These are phyloP conservation scores for Ifrita kowaldi DNA, from an alignment of 2,113 vertebrate genomes.

Conservation along the genomic window DNA sequence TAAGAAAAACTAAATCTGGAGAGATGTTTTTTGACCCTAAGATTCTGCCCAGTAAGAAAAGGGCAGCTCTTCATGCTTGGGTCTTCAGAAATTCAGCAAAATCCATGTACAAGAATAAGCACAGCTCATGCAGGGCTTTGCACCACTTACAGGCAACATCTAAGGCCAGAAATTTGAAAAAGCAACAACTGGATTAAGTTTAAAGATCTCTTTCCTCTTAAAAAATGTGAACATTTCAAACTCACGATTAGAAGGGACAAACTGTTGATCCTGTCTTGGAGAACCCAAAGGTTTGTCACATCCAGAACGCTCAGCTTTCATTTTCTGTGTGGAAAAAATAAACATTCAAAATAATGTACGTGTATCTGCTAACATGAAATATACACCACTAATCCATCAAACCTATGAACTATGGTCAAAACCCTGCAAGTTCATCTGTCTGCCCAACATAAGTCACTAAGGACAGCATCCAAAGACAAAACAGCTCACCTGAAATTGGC, in stretches of 20 bases:
- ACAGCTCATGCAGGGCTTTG: background rate
- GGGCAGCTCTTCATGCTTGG: background rate
- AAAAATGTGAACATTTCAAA: background rate
- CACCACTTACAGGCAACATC: background rate
- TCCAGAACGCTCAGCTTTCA: background rate
- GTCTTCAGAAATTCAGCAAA: background rate
- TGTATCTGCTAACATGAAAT: background rate
- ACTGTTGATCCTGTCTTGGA: slow-evolving; percentile 5
- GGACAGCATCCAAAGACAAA: background rate
- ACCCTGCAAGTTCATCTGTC: background rate
- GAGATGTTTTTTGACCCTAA: background rate
- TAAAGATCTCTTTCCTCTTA: background rate
- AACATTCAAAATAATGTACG: background rate
- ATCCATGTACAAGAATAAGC: background rate
- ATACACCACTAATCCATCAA: background rate
- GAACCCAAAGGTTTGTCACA: background rate
- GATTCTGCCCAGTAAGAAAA: background rate
- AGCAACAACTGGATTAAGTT: background rate
- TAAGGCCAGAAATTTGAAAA: background rate
- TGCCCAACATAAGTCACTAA: background rate
- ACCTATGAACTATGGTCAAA: background rate
- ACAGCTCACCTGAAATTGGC: background rate
- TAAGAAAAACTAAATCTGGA: background rate
- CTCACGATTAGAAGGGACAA: slow-evolving; percentile 51
- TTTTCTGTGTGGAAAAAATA: slow-evolving; percentile 42